phyloP scores from a whole-genome alignment of 1,140 invertebrate species.

The Danaus plexippus region DNA sequence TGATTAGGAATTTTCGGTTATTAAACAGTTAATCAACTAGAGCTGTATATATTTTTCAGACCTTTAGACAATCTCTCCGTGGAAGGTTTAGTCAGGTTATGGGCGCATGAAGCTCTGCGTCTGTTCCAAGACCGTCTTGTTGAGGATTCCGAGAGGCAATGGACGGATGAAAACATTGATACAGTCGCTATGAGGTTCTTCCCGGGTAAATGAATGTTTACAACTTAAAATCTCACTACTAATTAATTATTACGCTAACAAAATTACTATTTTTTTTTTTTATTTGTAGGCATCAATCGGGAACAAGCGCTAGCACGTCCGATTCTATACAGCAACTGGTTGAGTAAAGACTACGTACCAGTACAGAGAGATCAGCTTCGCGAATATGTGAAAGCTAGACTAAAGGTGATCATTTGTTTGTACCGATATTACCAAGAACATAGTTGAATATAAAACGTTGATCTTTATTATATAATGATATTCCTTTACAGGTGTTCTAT shows the following conservation, averaged over 20 bases:
- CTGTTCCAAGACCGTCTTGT: slow-evolving; percentile 98
- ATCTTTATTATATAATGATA: slow-evolving; percentile 5
- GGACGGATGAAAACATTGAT: slow-evolving; percentile 99
- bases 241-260: background rate
- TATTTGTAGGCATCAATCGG: slow-evolving; percentile 78
- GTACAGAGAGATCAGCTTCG: slow-evolving; percentile 95
- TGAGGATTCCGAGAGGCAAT: slow-evolving; percentile 92
- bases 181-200: slow-evolving; percentile 95
- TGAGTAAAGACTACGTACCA: slow-evolving; percentile 98
- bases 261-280: background rate
- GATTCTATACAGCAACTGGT: slow-evolving; percentile 98
- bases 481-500: slow-evolving; percentile 87
- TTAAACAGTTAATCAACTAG: too few relatives aligned
- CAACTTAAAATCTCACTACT: background rate
- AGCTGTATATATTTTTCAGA: slow-evolving; percentile 49
- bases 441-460: background rate
- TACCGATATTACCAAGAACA: background rate
- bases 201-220: slow-evolving; percentile 73
- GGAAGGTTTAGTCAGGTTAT: slow-evolving; percentile 95
- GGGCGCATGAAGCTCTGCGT: slow-evolving; percentile 98
- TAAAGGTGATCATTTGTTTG: slow-evolving; percentile 78
- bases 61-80: slow-evolving; percentile 92
- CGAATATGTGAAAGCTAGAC: slow-evolving; percentile 96
- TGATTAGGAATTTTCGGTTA: too few relatives aligned
- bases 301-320: slow-evolving; percentile 90